These are phyloP conservation scores for Eulemur rufifrons DNA, from an alignment of 2,113 vertebrate species.

Conservation along the genomic window DNA sequence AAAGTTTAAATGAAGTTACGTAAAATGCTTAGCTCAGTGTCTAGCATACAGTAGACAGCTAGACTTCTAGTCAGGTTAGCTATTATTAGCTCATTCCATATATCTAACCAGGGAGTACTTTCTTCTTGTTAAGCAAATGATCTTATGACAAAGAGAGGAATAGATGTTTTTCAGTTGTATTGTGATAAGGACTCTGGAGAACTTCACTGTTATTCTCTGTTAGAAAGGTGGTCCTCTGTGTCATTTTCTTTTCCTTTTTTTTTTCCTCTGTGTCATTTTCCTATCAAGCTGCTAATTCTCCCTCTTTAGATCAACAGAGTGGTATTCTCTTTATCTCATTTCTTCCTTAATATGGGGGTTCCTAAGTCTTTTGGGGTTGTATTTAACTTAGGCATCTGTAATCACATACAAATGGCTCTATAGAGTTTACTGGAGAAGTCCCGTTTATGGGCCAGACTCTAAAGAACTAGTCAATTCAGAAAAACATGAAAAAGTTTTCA, in stretches of 20 bases:
- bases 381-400: background rate
- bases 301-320: constrained; percentile 10
- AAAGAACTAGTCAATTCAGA: constrained; percentile 40
- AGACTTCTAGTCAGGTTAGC: background rate
- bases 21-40: background rate
- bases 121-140: constrained; percentile 13
- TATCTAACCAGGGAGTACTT: background rate
- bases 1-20: constrained; percentile 18
- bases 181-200: background rate
- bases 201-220: background rate
- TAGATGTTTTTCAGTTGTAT: background rate
- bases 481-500: background rate
- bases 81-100: constrained; percentile 38
- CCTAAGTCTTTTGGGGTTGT: constrained; percentile 28
- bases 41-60: background rate
- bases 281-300: constrained; percentile 20
- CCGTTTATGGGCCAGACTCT: background rate
- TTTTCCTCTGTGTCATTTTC: background rate
- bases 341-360: background rate
- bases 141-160: background rate
- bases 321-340: constrained; percentile 29
- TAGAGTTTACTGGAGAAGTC: constrained; percentile 15
- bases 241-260: background rate
- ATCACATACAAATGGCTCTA: background rate
- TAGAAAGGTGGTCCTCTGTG: constrained; percentile 7